Conservation (phyloP, 2,113 vertebrate genomes). For the Trichomycterus rosablanca region DNA sequence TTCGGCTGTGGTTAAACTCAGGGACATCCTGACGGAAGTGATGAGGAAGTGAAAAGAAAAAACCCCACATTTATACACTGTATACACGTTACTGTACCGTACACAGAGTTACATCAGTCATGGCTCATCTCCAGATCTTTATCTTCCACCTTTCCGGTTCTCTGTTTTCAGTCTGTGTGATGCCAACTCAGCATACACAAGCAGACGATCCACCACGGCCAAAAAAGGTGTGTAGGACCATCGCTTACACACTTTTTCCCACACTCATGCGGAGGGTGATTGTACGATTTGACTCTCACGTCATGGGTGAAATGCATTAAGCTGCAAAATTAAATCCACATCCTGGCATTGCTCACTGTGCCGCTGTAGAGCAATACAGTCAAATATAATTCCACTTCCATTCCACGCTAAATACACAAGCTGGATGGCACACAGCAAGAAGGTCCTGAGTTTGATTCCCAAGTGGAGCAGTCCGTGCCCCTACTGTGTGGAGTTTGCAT, state of each 20-base stretch:
- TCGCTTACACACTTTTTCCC: slow-evolving; percentile 3
- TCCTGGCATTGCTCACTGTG: too few relatives aligned
- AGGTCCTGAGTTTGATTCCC: too few relatives aligned
- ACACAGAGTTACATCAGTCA: slow-evolving; percentile 33
- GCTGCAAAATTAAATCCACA: too few relatives aligned
- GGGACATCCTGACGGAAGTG: slow-evolving; percentile 36
- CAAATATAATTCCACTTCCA: too few relatives aligned
- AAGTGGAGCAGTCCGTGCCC: too few relatives aligned
- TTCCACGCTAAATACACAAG: too few relatives aligned
- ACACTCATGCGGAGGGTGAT: slow-evolving; percentile 36
- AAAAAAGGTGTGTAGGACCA: slow-evolving; percentile 23
- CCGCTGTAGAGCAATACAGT: too few relatives aligned
- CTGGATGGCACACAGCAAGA: too few relatives aligned
- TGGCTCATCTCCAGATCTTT: slow-evolving; percentile 26
- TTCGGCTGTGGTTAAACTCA: too few relatives aligned
- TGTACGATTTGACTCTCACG: slow-evolving; percentile 13
- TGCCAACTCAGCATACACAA: slow-evolving; percentile 16
- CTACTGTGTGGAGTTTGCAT: too few relatives aligned
- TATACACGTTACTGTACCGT: slow-evolving; percentile 25
- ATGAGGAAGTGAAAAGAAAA: slow-evolving; percentile 40
- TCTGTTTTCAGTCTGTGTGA: slow-evolving; percentile 13
- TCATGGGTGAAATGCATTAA: slow-evolving; percentile 36
- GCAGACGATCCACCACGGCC: slow-evolving; percentile 3
- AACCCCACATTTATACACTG: too few relatives aligned
- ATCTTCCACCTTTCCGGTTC: slow-evolving; percentile 15